These are phyloP conservation scores for Caenorhabditis afra DNA, from an alignment of 2,888 invertebrate genomes.

Conservation along the genomic window DNA sequence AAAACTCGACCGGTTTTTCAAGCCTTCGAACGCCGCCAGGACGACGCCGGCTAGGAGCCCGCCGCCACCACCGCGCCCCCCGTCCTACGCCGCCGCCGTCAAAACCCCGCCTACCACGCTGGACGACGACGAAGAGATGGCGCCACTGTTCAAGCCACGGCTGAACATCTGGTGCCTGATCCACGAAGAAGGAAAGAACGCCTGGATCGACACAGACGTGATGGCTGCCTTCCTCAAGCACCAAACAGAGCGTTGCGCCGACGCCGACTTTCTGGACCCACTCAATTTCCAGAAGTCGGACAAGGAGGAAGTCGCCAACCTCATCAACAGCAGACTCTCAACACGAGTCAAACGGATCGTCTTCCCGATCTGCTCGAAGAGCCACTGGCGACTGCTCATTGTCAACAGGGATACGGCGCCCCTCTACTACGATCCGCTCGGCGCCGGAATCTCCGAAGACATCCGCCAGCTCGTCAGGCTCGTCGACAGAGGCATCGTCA, in stretches of 20 bases:
- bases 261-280: background rate
- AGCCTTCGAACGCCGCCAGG: too few species aligned
- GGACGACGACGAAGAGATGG: too few species aligned
- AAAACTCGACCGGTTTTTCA: too few species aligned
- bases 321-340: background rate
- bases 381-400: slow-evolving; percentile 1
- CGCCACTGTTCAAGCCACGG: too few species aligned
- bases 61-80: too few species aligned
- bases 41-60: too few species aligned
- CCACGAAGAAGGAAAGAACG: background rate
- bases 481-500: background rate
- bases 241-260: background rate
- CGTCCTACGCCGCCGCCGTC: too few species aligned
- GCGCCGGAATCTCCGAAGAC: too few species aligned
- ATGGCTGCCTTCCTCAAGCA: background rate
- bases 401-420: background rate
- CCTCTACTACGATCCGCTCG: slow-evolving; percentile 5
- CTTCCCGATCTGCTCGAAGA: background rate
- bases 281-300: background rate
- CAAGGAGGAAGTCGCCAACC: background rate
- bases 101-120: too few species aligned
- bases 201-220: slow-evolving; percentile 1
- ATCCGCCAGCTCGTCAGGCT: background rate
- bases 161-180: slow-evolving; percentile 6
- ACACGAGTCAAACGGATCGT: background rate